A percentile compares a stretch with the other conserved stretches of the same genome.
phyloP scores from a whole-genome alignment of 2,888 invertebrate species.

The Nebria salina region DNA sequence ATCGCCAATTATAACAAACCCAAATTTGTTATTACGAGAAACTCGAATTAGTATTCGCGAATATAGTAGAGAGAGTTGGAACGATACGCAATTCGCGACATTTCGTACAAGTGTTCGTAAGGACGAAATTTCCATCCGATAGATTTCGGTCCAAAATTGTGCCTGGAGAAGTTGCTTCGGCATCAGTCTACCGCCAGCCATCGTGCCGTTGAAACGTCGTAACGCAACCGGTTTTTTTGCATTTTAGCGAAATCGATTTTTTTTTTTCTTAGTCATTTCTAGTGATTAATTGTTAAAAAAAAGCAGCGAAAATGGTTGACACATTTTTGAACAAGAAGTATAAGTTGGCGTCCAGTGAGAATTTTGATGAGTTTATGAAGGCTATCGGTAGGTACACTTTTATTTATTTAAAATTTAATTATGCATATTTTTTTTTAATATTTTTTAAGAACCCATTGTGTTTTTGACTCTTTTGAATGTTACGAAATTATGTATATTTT shows the following conservation, averaged over 20 bases:
- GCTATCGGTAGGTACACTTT: constrained; percentile 73
- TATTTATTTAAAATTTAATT: constrained; percentile 5
- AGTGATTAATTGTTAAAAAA: not conserved
- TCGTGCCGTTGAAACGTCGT: not conserved
- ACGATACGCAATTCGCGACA: not conserved
- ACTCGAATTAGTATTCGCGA: not conserved
- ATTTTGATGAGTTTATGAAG: constrained; percentile 92
- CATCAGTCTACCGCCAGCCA: not conserved
- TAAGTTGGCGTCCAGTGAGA: constrained; percentile 81
- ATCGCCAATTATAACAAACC: too few species aligned
- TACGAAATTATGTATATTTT: constrained; percentile 20
- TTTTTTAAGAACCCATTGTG: not conserved
- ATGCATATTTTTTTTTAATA: not conserved
- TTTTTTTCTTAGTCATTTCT: not conserved
- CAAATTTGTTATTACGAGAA: too few species aligned
- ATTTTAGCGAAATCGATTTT: not conserved
- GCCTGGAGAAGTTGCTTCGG: not conserved
- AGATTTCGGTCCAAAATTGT: not conserved
- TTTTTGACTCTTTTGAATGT: not conserved
- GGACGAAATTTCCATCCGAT: not conserved
- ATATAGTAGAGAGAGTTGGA: not conserved
- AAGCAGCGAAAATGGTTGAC: constrained; percentile 56
- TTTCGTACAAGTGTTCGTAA: not conserved
- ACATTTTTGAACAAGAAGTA: constrained; percentile 68
- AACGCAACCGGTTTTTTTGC: not conserved